phyloP scores from a whole-genome alignment of 2,888 invertebrate species.

The Biston stratarius region DNA sequence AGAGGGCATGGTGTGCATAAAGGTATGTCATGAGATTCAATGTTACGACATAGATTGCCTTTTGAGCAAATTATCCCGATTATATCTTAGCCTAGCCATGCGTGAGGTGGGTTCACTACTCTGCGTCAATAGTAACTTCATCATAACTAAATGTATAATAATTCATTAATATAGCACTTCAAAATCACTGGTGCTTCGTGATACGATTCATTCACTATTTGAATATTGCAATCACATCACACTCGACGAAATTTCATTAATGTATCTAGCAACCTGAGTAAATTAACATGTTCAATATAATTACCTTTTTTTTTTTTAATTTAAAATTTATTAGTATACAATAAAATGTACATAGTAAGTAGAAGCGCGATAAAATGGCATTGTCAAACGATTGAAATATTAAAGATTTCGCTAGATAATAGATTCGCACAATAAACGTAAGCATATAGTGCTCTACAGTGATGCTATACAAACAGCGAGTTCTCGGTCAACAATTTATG shows the following conservation, averaged over 20 bases:
- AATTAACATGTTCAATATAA: conserved; percentile 64
- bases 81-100: conserved; percentile 78
- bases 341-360: conserved; percentile 74
- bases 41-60: conserved; percentile 78
- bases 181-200: conserved; percentile 73
- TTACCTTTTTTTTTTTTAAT: conserved; percentile 62
- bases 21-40: conserved; percentile 82
- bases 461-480: conserved; percentile 67
- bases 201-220: conserved; percentile 66
- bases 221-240: conserved; percentile 64
- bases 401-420: conserved; percentile 61
- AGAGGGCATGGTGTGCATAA: conserved; percentile 73
- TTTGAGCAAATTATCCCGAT: conserved; percentile 84
- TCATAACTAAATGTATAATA: conserved; percentile 57
- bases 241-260: conserved; percentile 69
- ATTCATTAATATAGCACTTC: conserved; percentile 61
- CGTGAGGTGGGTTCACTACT: conserved; percentile 80
- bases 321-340: conserved; percentile 76
- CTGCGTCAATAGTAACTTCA: conserved; percentile 60
- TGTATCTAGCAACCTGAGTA: conserved; percentile 81
- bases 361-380: conserved; percentile 74
- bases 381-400: conserved; percentile 71
- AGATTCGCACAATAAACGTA: conserved; percentile 73
- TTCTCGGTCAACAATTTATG: conserved; percentile 72
- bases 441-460: conserved; percentile 72